Evolutionary conservation across 2,797 vertebrate genomes (phyloP).

Genomic region (Betta splendens): DNA sequence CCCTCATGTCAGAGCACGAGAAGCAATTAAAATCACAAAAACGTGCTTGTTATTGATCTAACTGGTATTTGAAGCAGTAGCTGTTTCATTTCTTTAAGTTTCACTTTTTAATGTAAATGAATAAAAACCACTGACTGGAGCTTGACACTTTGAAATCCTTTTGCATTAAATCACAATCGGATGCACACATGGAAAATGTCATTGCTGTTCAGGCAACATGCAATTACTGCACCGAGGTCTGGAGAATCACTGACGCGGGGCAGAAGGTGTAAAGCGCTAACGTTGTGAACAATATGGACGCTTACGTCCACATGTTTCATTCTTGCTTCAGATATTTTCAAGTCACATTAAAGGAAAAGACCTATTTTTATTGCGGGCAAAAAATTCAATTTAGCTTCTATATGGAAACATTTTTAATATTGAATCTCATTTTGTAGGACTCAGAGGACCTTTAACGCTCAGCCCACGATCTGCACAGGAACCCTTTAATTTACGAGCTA

Average conservation of each 20-base stretch:
- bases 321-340: too few species aligned
- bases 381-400: conserved; percentile 34
- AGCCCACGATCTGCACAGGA: conserved; percentile 29
- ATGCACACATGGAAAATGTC: conserved; percentile 49
- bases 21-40: conserved; percentile 8
- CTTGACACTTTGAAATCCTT: conserved; percentile 28
- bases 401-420: conserved; percentile 40
- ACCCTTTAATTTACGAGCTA: conserved; percentile 49
- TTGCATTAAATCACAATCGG: conserved; percentile 26
- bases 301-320: conserved; percentile 42
- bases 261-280: conserved; percentile 37
- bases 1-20: neutral
- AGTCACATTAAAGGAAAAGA: conserved; percentile 37
- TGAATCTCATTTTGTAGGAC: conserved; percentile 25
- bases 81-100: conserved; percentile 28
- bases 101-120: conserved; percentile 11
- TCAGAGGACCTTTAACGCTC: conserved; percentile 20
- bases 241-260: conserved; percentile 35
- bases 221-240: conserved; percentile 32
- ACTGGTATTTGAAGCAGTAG: conserved; percentile 10
- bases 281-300: conserved; percentile 36
- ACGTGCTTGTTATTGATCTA: neutral
- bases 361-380: conserved; percentile 20
- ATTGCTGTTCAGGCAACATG: conserved; percentile 13
- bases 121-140: conserved; percentile 5